Base-by-base conservation (phyloP, 2,113 vertebrate genomes). In the Podarcis muralis region DNA sequence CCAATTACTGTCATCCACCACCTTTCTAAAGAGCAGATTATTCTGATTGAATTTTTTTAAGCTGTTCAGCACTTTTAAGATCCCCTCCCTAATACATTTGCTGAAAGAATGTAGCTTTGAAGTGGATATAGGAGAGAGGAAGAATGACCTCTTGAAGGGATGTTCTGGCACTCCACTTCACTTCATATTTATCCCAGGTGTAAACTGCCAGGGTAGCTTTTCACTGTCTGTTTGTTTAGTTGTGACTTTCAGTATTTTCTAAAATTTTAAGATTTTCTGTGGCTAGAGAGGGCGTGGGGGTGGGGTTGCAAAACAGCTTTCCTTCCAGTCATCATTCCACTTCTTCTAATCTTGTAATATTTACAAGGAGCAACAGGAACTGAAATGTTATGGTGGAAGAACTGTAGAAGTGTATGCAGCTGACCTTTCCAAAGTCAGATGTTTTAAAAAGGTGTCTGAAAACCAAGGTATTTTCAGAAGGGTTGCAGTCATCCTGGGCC, bases 1-100 rank as follows among this genome's bases (percentile, higher is more conserved):
- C 94, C 94, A 97, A 96, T 97, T 97, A 97, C 95, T 97, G 94
- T 97, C 96, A 97, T 95, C 95, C 93, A 57, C 96, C 95, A 96
- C 96, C 95, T 97, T 97, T 97, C 95, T 90, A 88, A 95, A 94
- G 95, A 96, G 92, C 90, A 97, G 86, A 92, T 87, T 95, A 95
- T 97, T 95, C 94, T 95, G 94, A 96, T 95, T 96, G 96, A 96
- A 97, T 95, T 96, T 97, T 95, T 96, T 93, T 93, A 96, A 94
- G 90, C 92, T 93, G 89, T 95, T 95, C 95, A 95, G 93, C 95
- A 93, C 90, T 92, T 96, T 91, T 68, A 37, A 57, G 30, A 30
- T 71, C 43, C 93, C 88, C 91, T 59, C 1, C 25, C 6, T 4
- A 2, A 15, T 5, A 89, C 32, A 30, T 12, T 80, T 87, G 5